Evolutionary conservation across 2,797 vertebrate species (phyloP), one percentile per base, ranked within the genome.

Genomic region (Neosalanx taihuensis): DNA sequence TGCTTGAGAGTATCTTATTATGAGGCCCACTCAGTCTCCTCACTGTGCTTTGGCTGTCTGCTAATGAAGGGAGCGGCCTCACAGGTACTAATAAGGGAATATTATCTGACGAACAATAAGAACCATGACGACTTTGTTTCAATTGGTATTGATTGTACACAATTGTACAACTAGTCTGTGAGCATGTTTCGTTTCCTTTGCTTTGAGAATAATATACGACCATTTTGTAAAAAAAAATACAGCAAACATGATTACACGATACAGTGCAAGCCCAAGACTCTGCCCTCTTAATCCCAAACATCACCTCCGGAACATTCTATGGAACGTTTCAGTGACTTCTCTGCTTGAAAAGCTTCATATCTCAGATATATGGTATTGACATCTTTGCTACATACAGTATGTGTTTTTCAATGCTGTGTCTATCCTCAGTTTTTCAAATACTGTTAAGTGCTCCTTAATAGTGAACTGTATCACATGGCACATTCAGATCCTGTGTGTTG

Each of bases 361-460:
- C 83, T 83, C 86, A 56, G 56, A 86, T 79, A 85, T 83, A 76
- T 89, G 88, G 84, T 90, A 90, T 90, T 90, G 85, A 89, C 89
- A 89, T 86, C 86, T 86, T 88, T 87, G 82, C 82, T 90, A 84
- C 85, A 89, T 84, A 79, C 18, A 75, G 80, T 83, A 86, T 89
- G 86, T 26, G 58, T 60, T 91, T 89, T 90, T 89, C 79, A 84
- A 89, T 72, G 88, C 86, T 88, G 79, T 58, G 72, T 84, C 81
- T 84, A 77, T 85, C 74, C 74, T 79, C 80, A 87, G 88, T 86
- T 85, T 59, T 83, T 76, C 76, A 83, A 85, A 89, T 89, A 89
- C 90, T 91, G 87, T 91, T 90, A 91, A 89, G 88, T 89, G 90
- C 88, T 90, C 87, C 89, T 91, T 90, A 89, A 90, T 89, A 85